These are phyloP conservation scores for Blera fallax DNA, from an alignment of 2,888 invertebrate genomes.

Conservation along the genomic window DNA sequence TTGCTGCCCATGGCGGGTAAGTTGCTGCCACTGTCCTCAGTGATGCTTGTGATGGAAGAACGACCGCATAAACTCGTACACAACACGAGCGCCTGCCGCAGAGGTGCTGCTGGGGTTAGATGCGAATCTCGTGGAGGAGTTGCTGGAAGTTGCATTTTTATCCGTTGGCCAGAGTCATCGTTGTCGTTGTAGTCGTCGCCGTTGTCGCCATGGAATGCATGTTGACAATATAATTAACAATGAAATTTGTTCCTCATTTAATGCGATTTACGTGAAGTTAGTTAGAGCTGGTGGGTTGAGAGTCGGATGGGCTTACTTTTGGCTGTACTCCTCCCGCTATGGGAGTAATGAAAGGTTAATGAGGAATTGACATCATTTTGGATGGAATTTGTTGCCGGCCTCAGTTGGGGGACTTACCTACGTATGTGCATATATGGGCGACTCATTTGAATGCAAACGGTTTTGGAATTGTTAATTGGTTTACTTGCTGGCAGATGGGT, in stretches of 20 bases:
- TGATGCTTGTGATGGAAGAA: conserved; percentile 61
- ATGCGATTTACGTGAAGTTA: conserved; percentile 72
- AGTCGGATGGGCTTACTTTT: conserved; percentile 14
- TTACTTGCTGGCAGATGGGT: conserved; percentile 41
- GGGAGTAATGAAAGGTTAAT: conserved; percentile 69
- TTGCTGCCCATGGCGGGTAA: conserved; percentile 26
- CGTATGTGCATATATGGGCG: conserved; percentile 7
- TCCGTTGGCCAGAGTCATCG: conserved; percentile 19
- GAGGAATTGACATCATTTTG: conserved; percentile 68
- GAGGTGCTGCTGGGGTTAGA: conserved; percentile 70
- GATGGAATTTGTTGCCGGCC: conserved; percentile 26
- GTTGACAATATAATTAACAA: conserved; percentile 80
- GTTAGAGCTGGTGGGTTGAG: conserved; percentile 36
- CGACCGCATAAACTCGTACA: not conserved
- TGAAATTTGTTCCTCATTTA: conserved; percentile 79
- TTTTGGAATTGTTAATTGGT: conserved; percentile 69
- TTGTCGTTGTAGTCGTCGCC: conserved; percentile 20
- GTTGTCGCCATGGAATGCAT: conserved; percentile 69
- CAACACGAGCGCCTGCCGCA: conserved; percentile 43
- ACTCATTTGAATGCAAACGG: conserved; percentile 67
- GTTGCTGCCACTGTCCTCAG: conserved; percentile 45
- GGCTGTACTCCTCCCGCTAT: conserved; percentile 3
- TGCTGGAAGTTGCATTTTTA: conserved; percentile 26
- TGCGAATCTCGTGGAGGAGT: conserved; percentile 70
- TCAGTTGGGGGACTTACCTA: not conserved